Evolutionary conservation across 2,888 invertebrate species (phyloP), one percentile per base, ranked within the genome.

Genomic region (Microplitis manilae): DNA sequence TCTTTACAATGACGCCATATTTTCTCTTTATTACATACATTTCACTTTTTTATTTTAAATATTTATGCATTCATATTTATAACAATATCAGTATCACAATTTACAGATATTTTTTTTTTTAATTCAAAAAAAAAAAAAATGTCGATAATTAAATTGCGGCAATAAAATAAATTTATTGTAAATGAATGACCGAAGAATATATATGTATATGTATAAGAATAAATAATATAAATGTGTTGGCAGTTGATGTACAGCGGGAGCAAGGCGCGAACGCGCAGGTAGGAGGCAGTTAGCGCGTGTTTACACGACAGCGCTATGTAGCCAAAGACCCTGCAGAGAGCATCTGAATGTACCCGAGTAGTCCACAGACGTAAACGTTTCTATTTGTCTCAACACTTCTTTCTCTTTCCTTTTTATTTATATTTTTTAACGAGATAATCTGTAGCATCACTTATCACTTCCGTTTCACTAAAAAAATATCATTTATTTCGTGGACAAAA

Each of bases 291-390:
- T 89, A 89, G 89, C 87, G 87, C 88, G 88, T 89, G 89, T 89
- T 89, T 89, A 89, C 89, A 89, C 88, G 89, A 88, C 87, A 87
- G 85, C 86, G 88, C 87, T 88, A 88, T 88, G 89, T 86, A 86
- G 88, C 86, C 87, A 86, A 85, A 86, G 87, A 88, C 88, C 88
- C 87, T 86, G 84, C 85, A 77, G 80, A 71, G 81, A 80, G 79
- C 72, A 68, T 50, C 50, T 50, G 50, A 50, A 50, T 13, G 50
- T 50, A 50, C 50, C 13, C 13, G 13, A 50, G 70, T 74, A 77
- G 79, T 80, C 77, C 81, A 77, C 79, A 77, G 80, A 81, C 80
- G 83, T 81, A 84, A 86, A 88, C 88, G 86, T 89, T 88, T 88
- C 88, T 88, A 88, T 88, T 88, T 88, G 88, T 86, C 85, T 84